These are phyloP conservation scores for Diacarnus erythraeanus DNA, from an alignment of 37 sponge, comb jelly and placozoan species.

Conservation along the genomic window DNA sequence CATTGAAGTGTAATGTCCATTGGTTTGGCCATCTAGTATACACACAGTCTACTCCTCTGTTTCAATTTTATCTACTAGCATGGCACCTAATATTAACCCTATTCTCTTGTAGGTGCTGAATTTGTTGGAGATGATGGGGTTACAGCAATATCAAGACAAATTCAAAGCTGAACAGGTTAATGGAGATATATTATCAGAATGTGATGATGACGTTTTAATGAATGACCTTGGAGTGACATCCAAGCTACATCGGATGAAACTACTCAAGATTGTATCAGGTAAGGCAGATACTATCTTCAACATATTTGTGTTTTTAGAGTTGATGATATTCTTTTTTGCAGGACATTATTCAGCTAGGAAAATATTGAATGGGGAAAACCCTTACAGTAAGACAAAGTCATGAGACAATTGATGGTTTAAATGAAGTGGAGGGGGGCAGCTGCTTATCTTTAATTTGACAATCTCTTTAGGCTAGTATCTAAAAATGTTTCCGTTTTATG, in stretches of 20 bases:
- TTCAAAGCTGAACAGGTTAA: conserved; percentile 49
- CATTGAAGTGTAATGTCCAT: too few relatives aligned
- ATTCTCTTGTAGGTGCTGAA: conserved; percentile 20
- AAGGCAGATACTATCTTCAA: too few relatives aligned
- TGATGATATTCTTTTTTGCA: neutral
- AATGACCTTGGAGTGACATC: conserved; percentile 43
- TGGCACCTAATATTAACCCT: too few relatives aligned
- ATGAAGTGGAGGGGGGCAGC: too few relatives aligned
- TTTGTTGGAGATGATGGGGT: conserved; percentile 40
- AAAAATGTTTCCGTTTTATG: too few relatives aligned
- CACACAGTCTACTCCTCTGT: too few relatives aligned
- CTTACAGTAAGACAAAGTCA: too few relatives aligned
- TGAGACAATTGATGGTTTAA: too few relatives aligned
- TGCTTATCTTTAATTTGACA: too few relatives aligned
- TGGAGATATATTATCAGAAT: conserved; percentile 54
- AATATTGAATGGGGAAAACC: neutral
- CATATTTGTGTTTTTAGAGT: neutral
- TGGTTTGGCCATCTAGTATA: too few relatives aligned
- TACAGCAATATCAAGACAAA: conserved; percentile 44
- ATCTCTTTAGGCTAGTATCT: too few relatives aligned
- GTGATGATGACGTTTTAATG: conserved; percentile 38
- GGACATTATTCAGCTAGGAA: neutral
- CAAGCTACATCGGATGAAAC: conserved; percentile 45
- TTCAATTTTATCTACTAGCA: too few relatives aligned
- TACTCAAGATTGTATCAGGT: conserved; percentile 40